Evolutionary conservation across 2,888 invertebrate species (phyloP), one percentile per base, ranked within the genome.

Genomic region (Dioctria rufipes): DNA sequence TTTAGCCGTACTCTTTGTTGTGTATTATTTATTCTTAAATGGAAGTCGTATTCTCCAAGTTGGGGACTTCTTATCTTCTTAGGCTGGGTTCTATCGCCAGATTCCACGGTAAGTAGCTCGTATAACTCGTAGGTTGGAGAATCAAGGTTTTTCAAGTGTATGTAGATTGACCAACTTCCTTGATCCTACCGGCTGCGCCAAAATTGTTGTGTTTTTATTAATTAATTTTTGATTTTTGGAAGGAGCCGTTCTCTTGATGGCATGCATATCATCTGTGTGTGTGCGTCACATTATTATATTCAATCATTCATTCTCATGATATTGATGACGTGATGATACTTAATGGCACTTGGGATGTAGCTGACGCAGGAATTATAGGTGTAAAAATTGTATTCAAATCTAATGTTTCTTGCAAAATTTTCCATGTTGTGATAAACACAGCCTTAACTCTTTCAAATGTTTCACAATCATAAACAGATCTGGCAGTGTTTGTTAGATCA

Each of bases 401-500:
- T 54, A 88, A 82, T 63, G 83, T 80, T 51, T 84, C 79, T 80
- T 84, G 66, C 75, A 86, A 80, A 51, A 84, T 81, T 58, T 86
- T 84, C 63, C 86, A 88, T 3, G 89, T 87, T 13, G 85, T 80
- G 39, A 86, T 82, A 83, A 89, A 87, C 11, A 87, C 86, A 40
- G 85, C 83, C 83, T 89, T 89, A 3, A 89, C 87, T 11, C 88
- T 87, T 82, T 88, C 87, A 84, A 89, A 89, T 46, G 88, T 88
- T 80, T 86, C 86, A 78, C 82, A 85, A 90, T 98, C 96, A 90
- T 96, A 98, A 46, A 98, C 97, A 0, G 98, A 96, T 82, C 98
- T 93, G 11, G 98, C 98, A 75, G 98, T 97, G 90, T 99, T 99
- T 39, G 96, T 95, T 83, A 94, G 91, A 90, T 98, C 97, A 90